Percentiles rank a stretch among this genome's conserved stretches.
phyloP scores from a whole-genome alignment of 2,888 invertebrate genomes.

The Lithosia quadra region DNA sequence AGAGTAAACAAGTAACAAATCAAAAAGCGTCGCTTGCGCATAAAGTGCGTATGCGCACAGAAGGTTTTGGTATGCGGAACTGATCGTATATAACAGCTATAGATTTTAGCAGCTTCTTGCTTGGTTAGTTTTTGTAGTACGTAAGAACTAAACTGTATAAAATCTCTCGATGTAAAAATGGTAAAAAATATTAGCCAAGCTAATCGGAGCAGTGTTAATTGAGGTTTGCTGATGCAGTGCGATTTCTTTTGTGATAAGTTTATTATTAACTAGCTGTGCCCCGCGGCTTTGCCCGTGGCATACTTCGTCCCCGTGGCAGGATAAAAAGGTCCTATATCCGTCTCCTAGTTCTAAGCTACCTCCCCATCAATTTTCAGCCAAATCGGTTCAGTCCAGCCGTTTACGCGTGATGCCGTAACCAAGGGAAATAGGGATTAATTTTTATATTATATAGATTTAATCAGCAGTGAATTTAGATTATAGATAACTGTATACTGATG shows the following conservation, averaged over 20 bases:
- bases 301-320: no score
- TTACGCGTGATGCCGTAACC: no score
- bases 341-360: no score
- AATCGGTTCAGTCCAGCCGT: no score
- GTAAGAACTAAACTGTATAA: constrained; percentile 10
- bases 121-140: constrained; percentile 3
- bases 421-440: no score
- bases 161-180: neutral
- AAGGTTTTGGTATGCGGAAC: constrained; percentile 22
- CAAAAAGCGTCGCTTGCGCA: constrained; percentile 7
- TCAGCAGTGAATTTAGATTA: no score
- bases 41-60: neutral
- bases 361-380: no score
- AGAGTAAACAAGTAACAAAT: neutral
- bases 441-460: no score
- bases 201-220: neutral
- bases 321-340: no score
- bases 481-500: no score
- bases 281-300: no score
- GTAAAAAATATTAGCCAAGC: neutral
- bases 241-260: neutral
- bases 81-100: constrained; percentile 5
- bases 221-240: neutral
- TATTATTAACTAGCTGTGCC: no score
- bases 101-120: constrained; percentile 15